A percentile compares a stretch with the other conserved stretches of the same genome.
These are phyloP conservation scores for Rhinogobio ventralis DNA, from an alignment of 2,797 vertebrate species.

Conservation along the genomic window DNA sequence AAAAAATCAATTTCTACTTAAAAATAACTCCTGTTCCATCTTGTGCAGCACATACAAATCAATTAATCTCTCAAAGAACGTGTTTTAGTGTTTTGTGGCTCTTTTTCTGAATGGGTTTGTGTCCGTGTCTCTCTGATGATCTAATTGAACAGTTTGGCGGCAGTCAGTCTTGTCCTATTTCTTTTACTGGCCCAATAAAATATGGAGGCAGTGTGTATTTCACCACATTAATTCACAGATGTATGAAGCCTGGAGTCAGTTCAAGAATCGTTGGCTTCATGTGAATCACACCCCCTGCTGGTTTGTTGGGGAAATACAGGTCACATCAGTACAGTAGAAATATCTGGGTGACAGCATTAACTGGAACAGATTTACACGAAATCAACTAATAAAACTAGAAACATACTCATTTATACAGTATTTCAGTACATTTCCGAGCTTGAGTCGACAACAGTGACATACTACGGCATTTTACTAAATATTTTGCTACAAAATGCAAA, in stretches of 20 bases:
- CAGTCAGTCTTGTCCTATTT: slow-evolving; percentile 36
- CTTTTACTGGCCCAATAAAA: slow-evolving; percentile 33
- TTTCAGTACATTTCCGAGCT: background rate
- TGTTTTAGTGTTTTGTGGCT: background rate
- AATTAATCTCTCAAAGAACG: background rate
- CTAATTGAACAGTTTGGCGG: slow-evolving; percentile 22
- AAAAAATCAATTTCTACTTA: background rate
- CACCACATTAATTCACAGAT: slow-evolving; percentile 13
- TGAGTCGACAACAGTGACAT: background rate
- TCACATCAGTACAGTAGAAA: background rate
- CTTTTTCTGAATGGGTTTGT: slow-evolving; percentile 36
- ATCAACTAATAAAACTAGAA: background rate
- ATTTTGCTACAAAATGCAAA: background rate
- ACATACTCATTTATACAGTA: background rate
- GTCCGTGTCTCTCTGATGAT: slow-evolving; percentile 8
- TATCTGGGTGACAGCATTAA: background rate
- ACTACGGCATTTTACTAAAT: background rate
- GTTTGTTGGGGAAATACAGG: background rate
- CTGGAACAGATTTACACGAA: background rate
- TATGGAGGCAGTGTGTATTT: slow-evolving; percentile 9
- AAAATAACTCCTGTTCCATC: background rate
- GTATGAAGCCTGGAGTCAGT: background rate
- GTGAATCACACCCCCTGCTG: slow-evolving; percentile 37
- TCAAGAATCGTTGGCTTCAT: background rate
- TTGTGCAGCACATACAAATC: background rate